Evolutionary conservation across 2,888 invertebrate genomes (phyloP).

Genomic region (Lepidochrysops patricia): DNA sequence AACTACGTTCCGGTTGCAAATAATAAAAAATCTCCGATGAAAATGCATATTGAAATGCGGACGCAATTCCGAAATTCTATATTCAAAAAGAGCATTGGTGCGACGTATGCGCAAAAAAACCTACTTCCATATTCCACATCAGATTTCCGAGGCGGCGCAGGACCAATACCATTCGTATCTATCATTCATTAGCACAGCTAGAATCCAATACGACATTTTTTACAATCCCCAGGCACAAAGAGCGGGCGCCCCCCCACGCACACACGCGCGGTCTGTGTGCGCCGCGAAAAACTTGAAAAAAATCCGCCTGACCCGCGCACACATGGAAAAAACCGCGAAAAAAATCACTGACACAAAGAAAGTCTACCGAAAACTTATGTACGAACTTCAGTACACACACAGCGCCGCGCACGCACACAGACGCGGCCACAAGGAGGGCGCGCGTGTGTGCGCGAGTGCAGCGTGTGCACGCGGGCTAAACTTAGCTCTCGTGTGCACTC

Average conservation of each 20-base stretch:
- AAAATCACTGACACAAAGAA: slow-evolving; percentile 75
- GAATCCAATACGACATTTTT: slow-evolving; percentile 75
- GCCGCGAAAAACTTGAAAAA: slow-evolving; percentile 67
- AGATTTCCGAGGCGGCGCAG: slow-evolving; percentile 46
- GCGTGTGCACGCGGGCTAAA: slow-evolving; percentile 54
- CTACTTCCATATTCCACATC: slow-evolving; percentile 41
- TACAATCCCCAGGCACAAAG: slow-evolving; percentile 72
- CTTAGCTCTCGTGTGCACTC: slow-evolving; percentile 55
- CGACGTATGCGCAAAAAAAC: slow-evolving; percentile 30
- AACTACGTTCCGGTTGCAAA: slow-evolving; percentile 23
- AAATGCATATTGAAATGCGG: slow-evolving; percentile 35
- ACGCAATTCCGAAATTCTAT: slow-evolving; percentile 32
- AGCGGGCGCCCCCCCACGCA: slow-evolving; percentile 56
- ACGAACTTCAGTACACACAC: slow-evolving; percentile 65
- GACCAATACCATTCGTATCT: slow-evolving; percentile 54
- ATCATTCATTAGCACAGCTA: slow-evolving; percentile 73
- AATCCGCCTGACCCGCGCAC: slow-evolving; percentile 68
- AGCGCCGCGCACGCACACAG: slow-evolving; percentile 31
- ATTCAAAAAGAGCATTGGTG: slow-evolving; percentile 28
- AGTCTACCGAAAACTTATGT: slow-evolving; percentile 70
- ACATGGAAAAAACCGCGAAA: slow-evolving; percentile 53
- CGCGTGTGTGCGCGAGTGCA: slow-evolving; percentile 57
- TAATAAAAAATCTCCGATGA: slow-evolving; percentile 28
- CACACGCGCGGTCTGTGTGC: slow-evolving; percentile 47
- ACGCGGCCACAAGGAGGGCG: slow-evolving; percentile 40